Evolutionary conservation across 1,140 invertebrate genomes (phyloP).

Genomic region (Metopolophium dirhodum): DNA sequence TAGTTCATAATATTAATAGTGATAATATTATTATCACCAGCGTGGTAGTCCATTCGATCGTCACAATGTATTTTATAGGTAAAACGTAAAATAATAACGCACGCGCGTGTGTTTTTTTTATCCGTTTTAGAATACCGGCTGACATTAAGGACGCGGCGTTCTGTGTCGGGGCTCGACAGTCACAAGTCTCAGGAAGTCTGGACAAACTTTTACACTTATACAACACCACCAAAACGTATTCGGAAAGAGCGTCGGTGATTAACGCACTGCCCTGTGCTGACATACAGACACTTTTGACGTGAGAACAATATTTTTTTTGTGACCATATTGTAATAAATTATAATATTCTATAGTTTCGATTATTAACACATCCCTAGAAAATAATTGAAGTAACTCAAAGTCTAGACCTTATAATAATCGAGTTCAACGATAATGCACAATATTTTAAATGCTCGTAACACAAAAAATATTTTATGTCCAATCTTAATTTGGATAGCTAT

Average conservation of each 20-base stretch:
- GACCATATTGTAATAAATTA: background rate
- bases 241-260: constrained; percentile 1
- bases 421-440: background rate
- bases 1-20: background rate
- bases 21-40: background rate
- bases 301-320: background rate
- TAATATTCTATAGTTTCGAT: background rate
- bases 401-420: background rate
- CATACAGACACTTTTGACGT: background rate
- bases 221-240: background rate
- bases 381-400: background rate
- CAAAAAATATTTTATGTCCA: too few species aligned
- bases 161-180: background rate
- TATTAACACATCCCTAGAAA: background rate
- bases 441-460: background rate
- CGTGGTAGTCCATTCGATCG: background rate
- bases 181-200: background rate
- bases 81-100: too few species aligned
- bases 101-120: background rate
- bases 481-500: background rate
- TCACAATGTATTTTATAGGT: background rate
- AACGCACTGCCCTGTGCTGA: background rate
- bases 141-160: constrained; percentile 21
- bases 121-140: background rate
- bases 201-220: background rate